Conservation (phyloP, 2,113 vertebrate genomes). For the Poicephalus meyeri region DNA sequence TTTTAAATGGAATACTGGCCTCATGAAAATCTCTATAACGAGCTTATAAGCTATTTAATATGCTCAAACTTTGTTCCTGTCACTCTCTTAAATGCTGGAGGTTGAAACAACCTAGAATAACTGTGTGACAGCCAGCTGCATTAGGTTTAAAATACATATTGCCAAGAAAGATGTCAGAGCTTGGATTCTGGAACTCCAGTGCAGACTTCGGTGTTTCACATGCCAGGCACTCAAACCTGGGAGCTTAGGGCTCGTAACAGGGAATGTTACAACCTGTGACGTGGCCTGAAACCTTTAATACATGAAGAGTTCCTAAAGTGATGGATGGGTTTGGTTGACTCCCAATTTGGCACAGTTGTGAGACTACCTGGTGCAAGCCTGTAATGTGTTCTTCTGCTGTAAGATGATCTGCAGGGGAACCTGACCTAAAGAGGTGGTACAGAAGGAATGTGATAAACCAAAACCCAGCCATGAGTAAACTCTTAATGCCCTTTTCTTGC, state of each 20-base stretch:
- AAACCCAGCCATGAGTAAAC: neutral
- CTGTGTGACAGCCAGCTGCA: neutral
- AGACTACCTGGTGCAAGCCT: neutral
- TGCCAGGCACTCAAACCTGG: neutral
- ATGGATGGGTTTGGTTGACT: neutral
- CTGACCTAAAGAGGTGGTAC: neutral
- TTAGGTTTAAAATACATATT: neutral
- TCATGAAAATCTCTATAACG: neutral
- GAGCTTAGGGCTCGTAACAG: rapidly evolving
- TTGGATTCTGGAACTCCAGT: neutral
- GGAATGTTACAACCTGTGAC: neutral
- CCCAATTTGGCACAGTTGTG: rapidly evolving
- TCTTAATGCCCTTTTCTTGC: neutral
- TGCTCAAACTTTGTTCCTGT: neutral
- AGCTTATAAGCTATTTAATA: neutral
- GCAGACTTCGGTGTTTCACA: neutral
- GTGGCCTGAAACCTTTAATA: neutral
- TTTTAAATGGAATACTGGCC: neutral
- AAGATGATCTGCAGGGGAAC: neutral
- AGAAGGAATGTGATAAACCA: neutral
- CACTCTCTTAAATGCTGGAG: neutral
- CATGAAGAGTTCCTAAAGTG: neutral
- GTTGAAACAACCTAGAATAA: neutral
- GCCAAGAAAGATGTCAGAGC: neutral
- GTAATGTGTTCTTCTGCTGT: neutral